Conservation (phyloP, 2,113 vertebrate genomes). For the Varanus komodoensis region DNA sequence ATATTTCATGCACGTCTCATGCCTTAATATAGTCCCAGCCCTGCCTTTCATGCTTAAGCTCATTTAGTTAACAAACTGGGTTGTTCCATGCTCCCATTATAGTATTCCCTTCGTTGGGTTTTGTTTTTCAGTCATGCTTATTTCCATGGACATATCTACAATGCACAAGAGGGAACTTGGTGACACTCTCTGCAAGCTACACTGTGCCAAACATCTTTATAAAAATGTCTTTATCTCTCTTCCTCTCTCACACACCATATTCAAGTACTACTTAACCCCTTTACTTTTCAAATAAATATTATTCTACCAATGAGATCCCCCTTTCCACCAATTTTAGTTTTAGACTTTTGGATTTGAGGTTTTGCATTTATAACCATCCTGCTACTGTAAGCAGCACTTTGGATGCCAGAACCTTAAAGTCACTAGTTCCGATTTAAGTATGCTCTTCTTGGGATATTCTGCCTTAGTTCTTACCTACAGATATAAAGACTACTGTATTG, state of each 20-base stretch:
- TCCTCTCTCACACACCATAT: neutral
- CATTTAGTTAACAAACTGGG: constrained; percentile 54
- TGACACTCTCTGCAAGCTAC: neutral
- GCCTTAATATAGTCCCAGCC: constrained; percentile 46
- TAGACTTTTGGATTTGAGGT: neutral
- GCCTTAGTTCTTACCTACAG: neutral
- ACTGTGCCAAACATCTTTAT: constrained; percentile 20
- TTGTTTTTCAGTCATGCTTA: constrained; percentile 61
- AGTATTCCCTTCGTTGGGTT: constrained; percentile 45
- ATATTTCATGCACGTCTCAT: constrained; percentile 40
- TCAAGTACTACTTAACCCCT: neutral
- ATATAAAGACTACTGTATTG: neutral
- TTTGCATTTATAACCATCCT: neutral
- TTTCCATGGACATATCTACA: constrained; percentile 55
- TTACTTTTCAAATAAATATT: neutral
- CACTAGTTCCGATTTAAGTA: neutral
- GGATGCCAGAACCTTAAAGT: neutral
- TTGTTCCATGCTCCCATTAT: constrained; percentile 54
- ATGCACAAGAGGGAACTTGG: constrained; percentile 29
- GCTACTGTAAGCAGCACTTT: neutral
- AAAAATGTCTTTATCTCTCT: constrained; percentile 23
- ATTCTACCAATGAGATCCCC: neutral
- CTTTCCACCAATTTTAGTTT: constrained; percentile 7
- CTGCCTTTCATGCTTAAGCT: constrained; percentile 58
- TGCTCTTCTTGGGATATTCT: neutral